Conservation (phyloP, 2,797 vertebrate genomes). For the Bovichtus variegatus region DNA sequence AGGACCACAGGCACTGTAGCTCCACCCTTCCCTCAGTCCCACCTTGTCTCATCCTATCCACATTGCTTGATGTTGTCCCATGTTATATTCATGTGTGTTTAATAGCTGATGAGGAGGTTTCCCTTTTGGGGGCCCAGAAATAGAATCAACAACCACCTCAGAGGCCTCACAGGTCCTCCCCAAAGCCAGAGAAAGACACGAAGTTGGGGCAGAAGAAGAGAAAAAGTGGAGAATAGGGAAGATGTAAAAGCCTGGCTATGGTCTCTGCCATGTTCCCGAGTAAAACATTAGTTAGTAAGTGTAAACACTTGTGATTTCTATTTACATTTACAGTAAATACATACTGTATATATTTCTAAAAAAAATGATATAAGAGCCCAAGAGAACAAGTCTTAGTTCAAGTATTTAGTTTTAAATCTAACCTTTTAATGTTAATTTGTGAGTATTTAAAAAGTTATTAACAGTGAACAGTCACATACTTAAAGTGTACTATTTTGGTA, state of each 20-base stretch:
- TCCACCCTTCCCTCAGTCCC: conserved; percentile 33
- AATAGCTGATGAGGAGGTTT: conserved; percentile 56
- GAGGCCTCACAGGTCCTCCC: neutral
- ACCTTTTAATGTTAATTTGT: neutral
- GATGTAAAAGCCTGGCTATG: neutral
- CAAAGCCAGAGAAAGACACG: neutral
- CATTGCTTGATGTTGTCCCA: conserved; percentile 14
- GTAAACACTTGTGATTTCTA: no score
- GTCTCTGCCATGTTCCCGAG: neutral
- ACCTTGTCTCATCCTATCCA: conserved; percentile 1
- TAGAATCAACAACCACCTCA: conserved; percentile 16
- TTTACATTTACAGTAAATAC: no score
- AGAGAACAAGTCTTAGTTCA: no score
- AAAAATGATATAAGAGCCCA: neutral
- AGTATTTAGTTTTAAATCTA: no score
- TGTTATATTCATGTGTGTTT: conserved; percentile 64
- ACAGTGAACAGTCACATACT: neutral
- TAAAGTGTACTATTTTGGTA: neutral
- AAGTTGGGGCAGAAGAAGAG: neutral
- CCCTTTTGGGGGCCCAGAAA: conserved; percentile 43
- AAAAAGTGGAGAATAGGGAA: neutral
- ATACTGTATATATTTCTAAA: neutral
- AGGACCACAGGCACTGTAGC: conserved; percentile 22
- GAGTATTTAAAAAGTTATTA: neutral
- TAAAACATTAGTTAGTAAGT: neutral